Conservation (phyloP, 2,888 invertebrate genomes). For the Oscheius sp. region DNA sequence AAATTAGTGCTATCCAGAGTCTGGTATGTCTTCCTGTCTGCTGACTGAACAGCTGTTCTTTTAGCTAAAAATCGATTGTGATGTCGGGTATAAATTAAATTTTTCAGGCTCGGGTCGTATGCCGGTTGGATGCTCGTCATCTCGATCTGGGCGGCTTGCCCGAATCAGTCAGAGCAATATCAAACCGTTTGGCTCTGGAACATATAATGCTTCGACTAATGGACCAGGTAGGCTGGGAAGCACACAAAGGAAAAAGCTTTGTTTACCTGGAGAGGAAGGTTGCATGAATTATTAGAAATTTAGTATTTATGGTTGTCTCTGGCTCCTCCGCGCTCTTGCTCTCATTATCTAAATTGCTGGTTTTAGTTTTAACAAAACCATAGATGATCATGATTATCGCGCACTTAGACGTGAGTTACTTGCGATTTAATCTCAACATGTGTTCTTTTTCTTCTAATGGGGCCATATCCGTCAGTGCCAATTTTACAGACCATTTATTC, state of each 20-base stretch:
- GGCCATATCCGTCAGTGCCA: no score
- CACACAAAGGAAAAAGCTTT: background rate
- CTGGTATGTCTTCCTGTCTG: no score
- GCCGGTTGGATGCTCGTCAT: slow-evolving; percentile 44
- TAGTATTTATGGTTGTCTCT: no score
- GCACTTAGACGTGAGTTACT: no score
- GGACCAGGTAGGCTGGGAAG: slow-evolving; percentile 18
- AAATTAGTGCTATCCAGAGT: background rate
- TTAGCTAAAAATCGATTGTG: slow-evolving; percentile 2
- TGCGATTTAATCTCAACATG: no score
- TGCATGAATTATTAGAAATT: no score
- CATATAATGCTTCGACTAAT: slow-evolving; percentile 7
- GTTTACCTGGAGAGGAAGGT: slow-evolving; percentile 15
- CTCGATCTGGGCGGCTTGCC: slow-evolving; percentile 51
- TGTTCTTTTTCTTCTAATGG: no score
- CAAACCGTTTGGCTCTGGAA: slow-evolving; percentile 45
- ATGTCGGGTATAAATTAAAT: background rate
- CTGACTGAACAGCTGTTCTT: slow-evolving; percentile 26
- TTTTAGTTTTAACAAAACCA: no score
- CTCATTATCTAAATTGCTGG: no score
- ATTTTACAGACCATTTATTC: no score
- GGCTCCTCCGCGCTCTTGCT: no score
- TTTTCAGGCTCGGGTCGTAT: slow-evolving; percentile 27
- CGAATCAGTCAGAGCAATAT: slow-evolving; percentile 53
- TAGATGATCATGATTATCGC: no score